A percentile compares a stretch with the other conserved stretches of the same genome.
These are phyloP conservation scores for Holacanthus passer DNA, from an alignment of 2,113 vertebrate species.

Conservation along the genomic window DNA sequence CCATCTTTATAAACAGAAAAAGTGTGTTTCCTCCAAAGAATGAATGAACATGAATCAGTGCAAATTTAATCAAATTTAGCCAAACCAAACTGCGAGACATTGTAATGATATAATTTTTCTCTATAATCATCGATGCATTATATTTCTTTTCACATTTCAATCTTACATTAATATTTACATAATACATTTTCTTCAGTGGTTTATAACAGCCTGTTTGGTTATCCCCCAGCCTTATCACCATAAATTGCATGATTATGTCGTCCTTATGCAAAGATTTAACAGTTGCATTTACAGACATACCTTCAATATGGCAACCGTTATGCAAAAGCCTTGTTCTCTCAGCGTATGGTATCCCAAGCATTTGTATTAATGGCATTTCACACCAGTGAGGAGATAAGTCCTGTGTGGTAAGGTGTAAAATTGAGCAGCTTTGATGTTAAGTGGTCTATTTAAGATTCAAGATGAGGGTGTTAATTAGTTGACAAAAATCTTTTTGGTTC, in stretches of 20 bases:
- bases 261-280: constrained; percentile 33
- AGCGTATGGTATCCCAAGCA: constrained; percentile 14
- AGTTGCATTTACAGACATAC: constrained; percentile 19
- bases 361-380: constrained; percentile 59
- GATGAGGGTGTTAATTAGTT: constrained; percentile 75
- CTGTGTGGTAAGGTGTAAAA: constrained; percentile 75
- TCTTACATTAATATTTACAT: not conserved
- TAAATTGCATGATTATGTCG: constrained; percentile 15
- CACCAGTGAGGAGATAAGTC: constrained; percentile 60
- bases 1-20: not conserved
- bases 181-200: constrained; percentile 20
- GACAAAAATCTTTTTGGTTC: constrained; percentile 62
- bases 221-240: not conserved
- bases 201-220: constrained; percentile 9
- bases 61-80: not conserved
- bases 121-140: not conserved
- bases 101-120: not conserved
- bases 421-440: constrained; percentile 73
- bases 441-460: constrained; percentile 66
- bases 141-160: not conserved
- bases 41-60: not conserved
- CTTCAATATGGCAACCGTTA: constrained; percentile 9
- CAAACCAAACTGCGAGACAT: not conserved
- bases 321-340: constrained; percentile 19
- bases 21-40: not conserved